Percentiles rank a stretch among this genome's conserved stretches.
Conservation (phyloP, 2,888 invertebrate species). For the Hipparchia semele region DNA sequence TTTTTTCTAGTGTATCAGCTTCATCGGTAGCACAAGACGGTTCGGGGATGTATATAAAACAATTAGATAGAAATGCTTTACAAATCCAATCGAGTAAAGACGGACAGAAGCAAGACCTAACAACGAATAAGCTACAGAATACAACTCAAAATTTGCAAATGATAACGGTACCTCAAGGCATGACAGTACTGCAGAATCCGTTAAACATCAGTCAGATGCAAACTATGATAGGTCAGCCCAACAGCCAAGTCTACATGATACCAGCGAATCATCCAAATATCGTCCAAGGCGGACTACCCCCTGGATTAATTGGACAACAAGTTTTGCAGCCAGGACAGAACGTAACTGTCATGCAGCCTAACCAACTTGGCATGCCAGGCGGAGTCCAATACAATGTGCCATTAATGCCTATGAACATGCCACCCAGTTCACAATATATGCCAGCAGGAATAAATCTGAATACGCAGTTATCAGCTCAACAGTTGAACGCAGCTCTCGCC, state of each 20-base stretch:
- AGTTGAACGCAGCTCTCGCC: constrained; percentile 71
- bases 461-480: constrained; percentile 73
- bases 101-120: constrained; percentile 67
- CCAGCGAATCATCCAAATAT: constrained; percentile 70
- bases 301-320: constrained; percentile 68
- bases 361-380: constrained; percentile 69
- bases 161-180: constrained; percentile 76
- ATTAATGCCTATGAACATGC: constrained; percentile 75
- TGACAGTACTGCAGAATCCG: constrained; percentile 76
- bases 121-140: constrained; percentile 64
- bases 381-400: constrained; percentile 76
- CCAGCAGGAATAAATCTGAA: constrained; percentile 70
- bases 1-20: constrained; percentile 61
- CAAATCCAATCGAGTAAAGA: constrained; percentile 73
- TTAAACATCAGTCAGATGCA: constrained; percentile 72
- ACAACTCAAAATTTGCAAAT: constrained; percentile 74
- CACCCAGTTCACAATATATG: constrained; percentile 69
- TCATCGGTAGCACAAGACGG: constrained; percentile 66
- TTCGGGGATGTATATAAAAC: constrained; percentile 74
- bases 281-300: constrained; percentile 63
- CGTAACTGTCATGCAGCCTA: constrained; percentile 76
- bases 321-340: constrained; percentile 72
- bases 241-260: constrained; percentile 78
- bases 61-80: constrained; percentile 72
- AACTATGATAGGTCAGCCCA: constrained; percentile 67